Evolutionary conservation across 2,888 invertebrate genomes (phyloP), one percentile per base, ranked within the genome.

Genomic region (Craniophora ligustri): DNA sequence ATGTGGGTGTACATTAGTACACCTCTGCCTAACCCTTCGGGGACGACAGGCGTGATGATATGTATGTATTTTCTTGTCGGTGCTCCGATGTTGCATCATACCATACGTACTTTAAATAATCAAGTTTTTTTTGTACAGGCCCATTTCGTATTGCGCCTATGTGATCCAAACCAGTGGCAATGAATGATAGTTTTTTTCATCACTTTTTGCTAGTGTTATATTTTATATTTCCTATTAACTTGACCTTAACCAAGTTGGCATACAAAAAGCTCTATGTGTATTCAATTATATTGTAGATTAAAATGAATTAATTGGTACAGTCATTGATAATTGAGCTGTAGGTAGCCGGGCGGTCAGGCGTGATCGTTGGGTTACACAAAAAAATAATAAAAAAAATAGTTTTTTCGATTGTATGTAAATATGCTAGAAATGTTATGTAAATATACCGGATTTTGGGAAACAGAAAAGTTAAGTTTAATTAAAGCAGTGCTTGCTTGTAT

Each of bases 291-390:
- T 21, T 35, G 14, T 28, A 28, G 19, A 36, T 38, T 35, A 64
- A 41, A 18, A 60, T 28, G n/a, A 47, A 23, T 38, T 58, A 41
- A 58, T 60, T 65, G 47, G 18, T 46, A 18, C 11, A 36, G 16
- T 35, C 19, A 21, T 28, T 41, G 18, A 30, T 30, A 23, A 41
- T 32, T 38, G 26, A 38, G 30, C 39, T 36, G 35, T 47, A 30
- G 36, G 56, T 18, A 38, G 19, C 16, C 21, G 16, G n/a, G 16
- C 34, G 16, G 40, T 38, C 45, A 57, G 31, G 39, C 59, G 45
- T 34, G 56, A 23, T 40, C 13, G n/a, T 32, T 40, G 6, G 8
- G 8, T 1, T 6, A 19, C 4, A 26, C 26, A 1, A 41, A 40
- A 53, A 35, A 49, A 38, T n/a, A n/a, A n/a, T n/a, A n/a, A n/a